Evolutionary conservation across 2,888 invertebrate genomes (phyloP).

Genomic region (Dryadula phaetusa): DNA sequence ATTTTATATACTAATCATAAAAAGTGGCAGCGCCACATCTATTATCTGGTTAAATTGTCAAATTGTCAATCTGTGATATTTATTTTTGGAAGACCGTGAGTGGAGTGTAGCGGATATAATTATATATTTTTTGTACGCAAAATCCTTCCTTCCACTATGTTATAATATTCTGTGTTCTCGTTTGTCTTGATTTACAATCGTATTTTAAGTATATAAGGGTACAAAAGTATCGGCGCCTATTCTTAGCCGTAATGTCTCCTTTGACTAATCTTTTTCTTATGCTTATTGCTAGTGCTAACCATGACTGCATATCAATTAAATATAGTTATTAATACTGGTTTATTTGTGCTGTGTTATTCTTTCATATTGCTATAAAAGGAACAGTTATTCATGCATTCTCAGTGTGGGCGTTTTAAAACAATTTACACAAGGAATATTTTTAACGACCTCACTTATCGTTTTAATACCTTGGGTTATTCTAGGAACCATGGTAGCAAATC

Average conservation of each 20-base stretch:
- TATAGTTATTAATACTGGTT: constrained; percentile 12
- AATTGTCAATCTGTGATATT: constrained; percentile 53
- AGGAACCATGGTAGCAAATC: constrained; percentile 66
- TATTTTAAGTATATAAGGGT: constrained; percentile 1
- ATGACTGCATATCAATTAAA: constrained; percentile 13
- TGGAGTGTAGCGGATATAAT: constrained; percentile 56
- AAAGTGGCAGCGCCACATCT: background rate
- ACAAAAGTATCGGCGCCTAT: background rate
- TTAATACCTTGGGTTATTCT: constrained; percentile 36
- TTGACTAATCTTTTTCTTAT: background rate
- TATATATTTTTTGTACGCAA: constrained; percentile 58
- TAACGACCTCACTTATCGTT: constrained; percentile 24
- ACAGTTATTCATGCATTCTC: constrained; percentile 30
- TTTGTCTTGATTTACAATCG: constrained; percentile 4
- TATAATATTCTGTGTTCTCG: constrained; percentile 15
- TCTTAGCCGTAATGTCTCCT: constrained; percentile 18
- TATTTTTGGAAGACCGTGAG: constrained; percentile 68
- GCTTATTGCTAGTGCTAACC: background rate
- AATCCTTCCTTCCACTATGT: constrained; percentile 41
- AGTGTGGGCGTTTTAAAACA: constrained; percentile 42
- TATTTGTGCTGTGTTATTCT: constrained; percentile 3
- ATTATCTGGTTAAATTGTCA: constrained; percentile 20
- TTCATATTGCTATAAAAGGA: constrained; percentile 15
- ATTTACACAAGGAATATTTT: constrained; percentile 27
- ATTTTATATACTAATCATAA: background rate